phyloP scores from a whole-genome alignment of 2,113 vertebrate species.

The Takifugu bimaculatus region DNA sequence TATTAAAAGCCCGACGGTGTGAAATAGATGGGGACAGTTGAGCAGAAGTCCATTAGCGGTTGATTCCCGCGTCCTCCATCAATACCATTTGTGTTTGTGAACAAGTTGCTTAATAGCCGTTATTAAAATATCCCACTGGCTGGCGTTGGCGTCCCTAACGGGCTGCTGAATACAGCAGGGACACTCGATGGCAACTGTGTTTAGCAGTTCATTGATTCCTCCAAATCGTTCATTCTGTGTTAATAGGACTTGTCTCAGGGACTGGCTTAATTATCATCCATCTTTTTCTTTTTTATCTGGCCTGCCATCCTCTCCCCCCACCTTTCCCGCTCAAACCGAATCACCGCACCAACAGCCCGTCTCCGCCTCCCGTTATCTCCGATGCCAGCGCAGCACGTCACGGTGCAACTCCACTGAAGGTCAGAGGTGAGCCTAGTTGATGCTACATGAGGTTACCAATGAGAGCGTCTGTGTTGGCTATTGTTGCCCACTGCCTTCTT shows the following conservation, averaged over 20 bases:
- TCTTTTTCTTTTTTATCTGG: constrained; percentile 24
- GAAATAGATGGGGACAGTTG: no score
- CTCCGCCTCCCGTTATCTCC: not conserved
- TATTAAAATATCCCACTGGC: constrained; percentile 32
- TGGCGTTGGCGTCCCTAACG: constrained; percentile 18
- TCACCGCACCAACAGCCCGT: no score
- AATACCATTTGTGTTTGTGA: constrained; percentile 5
- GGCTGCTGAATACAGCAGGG: not conserved
- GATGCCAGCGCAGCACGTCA: no score
- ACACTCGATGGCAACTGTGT: constrained; percentile 25
- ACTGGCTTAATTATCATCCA: constrained; percentile 31
- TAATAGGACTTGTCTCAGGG: constrained; percentile 45
- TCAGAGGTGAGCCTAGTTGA: no score
- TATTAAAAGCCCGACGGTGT: no score
- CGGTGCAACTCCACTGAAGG: no score
- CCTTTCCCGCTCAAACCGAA: not conserved
- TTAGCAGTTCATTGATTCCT: constrained; percentile 50
- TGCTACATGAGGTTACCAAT: no score
- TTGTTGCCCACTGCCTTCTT: no score
- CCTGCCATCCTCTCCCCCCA: not conserved
- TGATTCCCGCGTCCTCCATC: not conserved
- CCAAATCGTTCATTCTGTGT: constrained; percentile 46
- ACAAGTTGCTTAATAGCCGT: constrained; percentile 18
- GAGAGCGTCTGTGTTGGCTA: no score
- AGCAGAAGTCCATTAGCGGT: not conserved